A percentile compares a stretch with the other conserved stretches of the same genome.
Evolutionary conservation across 2,113 vertebrate species (phyloP).

Genomic region (Philantomba maxwellii): DNA sequence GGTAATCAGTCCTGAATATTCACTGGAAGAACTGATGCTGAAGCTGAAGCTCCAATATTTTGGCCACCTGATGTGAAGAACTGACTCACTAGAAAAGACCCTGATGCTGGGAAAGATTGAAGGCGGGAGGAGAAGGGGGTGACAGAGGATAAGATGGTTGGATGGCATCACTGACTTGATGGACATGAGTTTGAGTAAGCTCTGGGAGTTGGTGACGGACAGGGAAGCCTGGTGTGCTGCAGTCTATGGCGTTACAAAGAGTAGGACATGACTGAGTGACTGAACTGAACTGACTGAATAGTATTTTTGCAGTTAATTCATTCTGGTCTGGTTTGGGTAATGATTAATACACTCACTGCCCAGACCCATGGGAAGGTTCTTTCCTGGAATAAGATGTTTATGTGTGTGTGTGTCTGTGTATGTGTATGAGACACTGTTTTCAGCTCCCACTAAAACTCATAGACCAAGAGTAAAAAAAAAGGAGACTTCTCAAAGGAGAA

Average conservation of each 20-base stretch:
- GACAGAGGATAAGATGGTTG: not conserved
- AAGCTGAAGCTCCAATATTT: not conserved
- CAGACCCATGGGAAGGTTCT: not conserved
- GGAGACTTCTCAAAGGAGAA: not conserved
- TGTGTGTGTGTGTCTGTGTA: not conserved
- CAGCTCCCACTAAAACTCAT: not conserved
- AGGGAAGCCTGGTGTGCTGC: not conserved
- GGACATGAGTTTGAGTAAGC: not conserved
- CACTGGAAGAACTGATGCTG: not conserved
- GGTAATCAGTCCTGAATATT: not conserved
- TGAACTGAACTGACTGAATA: not conserved
- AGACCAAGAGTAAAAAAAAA: not conserved
- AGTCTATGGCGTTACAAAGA: not conserved
- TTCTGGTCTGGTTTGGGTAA: not conserved
- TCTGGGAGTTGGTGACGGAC: accelerated
- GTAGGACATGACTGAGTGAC: not conserved
- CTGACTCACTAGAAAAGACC: not conserved
- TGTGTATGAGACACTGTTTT: not conserved
- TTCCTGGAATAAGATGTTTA: not conserved
- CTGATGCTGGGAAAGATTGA: not conserved
- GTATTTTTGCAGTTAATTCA: not conserved
- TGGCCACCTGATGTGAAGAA: not conserved
- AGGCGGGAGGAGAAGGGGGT: accelerated
- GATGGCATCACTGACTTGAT: accelerated
- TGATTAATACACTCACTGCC: not conserved